Conservation (phyloP, 2,888 invertebrate species). For the Parnassius apollo region DNA sequence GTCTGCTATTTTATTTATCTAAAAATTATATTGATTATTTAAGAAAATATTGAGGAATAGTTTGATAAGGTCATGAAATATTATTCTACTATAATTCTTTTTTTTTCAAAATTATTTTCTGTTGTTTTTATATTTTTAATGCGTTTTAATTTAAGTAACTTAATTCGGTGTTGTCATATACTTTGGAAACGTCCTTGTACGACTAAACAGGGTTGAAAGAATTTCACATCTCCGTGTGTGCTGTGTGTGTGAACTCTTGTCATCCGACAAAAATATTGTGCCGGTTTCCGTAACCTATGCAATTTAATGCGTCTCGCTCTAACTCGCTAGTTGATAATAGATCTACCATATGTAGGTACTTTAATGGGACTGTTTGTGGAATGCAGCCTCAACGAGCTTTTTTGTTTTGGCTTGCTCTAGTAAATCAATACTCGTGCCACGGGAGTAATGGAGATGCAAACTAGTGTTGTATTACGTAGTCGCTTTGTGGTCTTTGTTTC, state of each 20-base stretch:
- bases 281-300: constrained; percentile 38
- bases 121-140: too few relatives aligned
- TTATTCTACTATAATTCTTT: too few relatives aligned
- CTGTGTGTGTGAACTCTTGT: constrained; percentile 35
- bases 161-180: too few relatives aligned
- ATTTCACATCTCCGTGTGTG: constrained; percentile 26
- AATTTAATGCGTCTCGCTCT: constrained; percentile 39
- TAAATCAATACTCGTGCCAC: constrained; percentile 29
- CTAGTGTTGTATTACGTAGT: constrained; percentile 15
- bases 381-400: constrained; percentile 30
- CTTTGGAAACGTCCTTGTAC: not conserved
- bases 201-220: constrained; percentile 29
- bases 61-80: too few relatives aligned
- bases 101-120: too few relatives aligned
- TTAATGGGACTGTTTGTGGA: constrained; percentile 35
- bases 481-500: constrained; percentile 14
- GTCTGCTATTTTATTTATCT: too few relatives aligned
- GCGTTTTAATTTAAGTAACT: too few relatives aligned
- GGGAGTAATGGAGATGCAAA: constrained; percentile 12
- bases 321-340: constrained; percentile 30
- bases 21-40: too few relatives aligned
- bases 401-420: constrained; percentile 27
- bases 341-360: constrained; percentile 33
- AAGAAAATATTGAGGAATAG: too few relatives aligned
- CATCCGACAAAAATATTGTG: constrained; percentile 32